These are phyloP conservation scores for Anguilla japonica DNA, from an alignment of 2,113 vertebrate genomes.

Conservation along the genomic window DNA sequence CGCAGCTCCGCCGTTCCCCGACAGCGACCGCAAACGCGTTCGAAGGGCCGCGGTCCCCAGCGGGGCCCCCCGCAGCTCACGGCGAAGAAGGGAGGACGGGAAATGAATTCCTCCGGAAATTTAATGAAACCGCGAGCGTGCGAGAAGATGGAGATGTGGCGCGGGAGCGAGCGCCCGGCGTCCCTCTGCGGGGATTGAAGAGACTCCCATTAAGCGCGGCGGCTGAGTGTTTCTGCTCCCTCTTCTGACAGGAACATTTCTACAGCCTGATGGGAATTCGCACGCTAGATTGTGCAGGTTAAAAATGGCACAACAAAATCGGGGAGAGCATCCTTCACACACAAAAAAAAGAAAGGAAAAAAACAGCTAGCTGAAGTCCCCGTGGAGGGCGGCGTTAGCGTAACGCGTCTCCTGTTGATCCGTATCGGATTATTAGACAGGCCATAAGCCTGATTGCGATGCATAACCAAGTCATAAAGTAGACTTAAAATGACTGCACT, in stretches of 20 bases:
- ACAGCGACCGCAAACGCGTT: background rate
- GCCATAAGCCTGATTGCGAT: background rate
- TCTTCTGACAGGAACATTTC: constrained; percentile 2
- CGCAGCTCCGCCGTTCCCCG: background rate
- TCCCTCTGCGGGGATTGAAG: background rate
- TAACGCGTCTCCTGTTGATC: background rate
- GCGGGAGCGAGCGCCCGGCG: background rate
- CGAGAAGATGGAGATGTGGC: background rate
- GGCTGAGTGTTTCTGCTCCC: background rate
- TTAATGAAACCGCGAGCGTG: background rate
- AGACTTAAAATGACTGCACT: background rate
- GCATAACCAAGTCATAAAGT: background rate
- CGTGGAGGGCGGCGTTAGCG: background rate
- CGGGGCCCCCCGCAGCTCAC: background rate
- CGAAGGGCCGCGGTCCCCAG: background rate
- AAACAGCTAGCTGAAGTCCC: background rate
- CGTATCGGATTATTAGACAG: background rate
- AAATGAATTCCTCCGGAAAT: background rate
- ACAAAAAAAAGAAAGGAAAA: background rate
- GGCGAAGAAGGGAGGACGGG: background rate
- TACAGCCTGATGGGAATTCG: background rate
- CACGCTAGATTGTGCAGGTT: background rate
- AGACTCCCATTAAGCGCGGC: background rate
- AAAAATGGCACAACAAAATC: background rate
- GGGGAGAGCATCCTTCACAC: background rate